phyloP scores from a whole-genome alignment of 2,113 vertebrate species.

The Myotis brandtii region DNA sequence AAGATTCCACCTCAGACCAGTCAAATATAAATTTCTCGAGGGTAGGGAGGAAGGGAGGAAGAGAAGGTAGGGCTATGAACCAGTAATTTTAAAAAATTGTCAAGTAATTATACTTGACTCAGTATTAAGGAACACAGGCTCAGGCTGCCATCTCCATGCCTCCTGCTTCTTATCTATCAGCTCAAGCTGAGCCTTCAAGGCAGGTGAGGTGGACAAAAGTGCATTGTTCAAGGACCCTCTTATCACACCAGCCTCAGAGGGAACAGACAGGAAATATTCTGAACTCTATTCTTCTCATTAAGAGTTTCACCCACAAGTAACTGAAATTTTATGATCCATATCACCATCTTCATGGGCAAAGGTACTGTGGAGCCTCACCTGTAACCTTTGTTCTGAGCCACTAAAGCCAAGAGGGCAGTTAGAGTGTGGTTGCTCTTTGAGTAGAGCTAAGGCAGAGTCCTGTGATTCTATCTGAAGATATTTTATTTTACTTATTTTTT shows the following conservation, averaged over 20 bases:
- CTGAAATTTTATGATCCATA: neutral
- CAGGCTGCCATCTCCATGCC: neutral
- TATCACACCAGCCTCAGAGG: no score
- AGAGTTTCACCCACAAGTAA: neutral
- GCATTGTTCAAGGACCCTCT: no score
- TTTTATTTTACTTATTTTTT: neutral
- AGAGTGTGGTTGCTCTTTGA: neutral
- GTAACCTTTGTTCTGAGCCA: neutral
- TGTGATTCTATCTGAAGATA: neutral
- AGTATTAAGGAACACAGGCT: neutral
- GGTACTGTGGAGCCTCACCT: neutral
- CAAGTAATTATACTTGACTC: no score
- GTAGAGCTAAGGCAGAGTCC: neutral
- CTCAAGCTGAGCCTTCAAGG: neutral
- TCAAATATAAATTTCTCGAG: neutral
- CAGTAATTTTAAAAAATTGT: no score
- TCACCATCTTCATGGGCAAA: neutral
- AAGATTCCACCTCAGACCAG: neutral
- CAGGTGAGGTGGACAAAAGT: neutral
- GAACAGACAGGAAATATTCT: neutral
- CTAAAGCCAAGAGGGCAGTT: neutral
- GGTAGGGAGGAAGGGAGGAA: neutral
- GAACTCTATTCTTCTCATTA: neutral
- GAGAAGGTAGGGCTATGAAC: neutral
- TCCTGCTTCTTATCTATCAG: neutral